Base-by-base conservation (phyloP, 2,113 vertebrate genomes). In the Tyto alba region DNA sequence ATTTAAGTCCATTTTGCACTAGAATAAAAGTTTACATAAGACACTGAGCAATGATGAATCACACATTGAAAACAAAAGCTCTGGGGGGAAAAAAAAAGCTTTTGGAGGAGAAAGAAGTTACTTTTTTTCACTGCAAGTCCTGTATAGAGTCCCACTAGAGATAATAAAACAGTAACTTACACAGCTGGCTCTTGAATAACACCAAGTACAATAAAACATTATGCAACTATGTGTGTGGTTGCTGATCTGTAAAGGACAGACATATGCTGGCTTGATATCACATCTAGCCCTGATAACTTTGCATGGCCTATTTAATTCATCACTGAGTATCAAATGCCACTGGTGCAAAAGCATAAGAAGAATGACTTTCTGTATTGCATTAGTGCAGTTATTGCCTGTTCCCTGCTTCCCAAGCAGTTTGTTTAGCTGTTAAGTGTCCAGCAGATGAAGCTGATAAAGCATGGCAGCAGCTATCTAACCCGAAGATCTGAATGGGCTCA, bases 1-100 rank as follows among this genome's bases (percentile, higher is more conserved):
- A 96, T 92, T 96, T 94, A 86, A 96, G 73, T 21, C 56, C 66
- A 23, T 87, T 97, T 60, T 94, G 86, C 66, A 60, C 80, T 69
- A 73, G 43, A 95, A 94, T 90, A 93, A 94, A 95, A 80, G 88
- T 96, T 96, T 97, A 96, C 90, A 86, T 96, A 96, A 97, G 95
- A 73, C 1, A 5, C 73, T 36, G 86, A 66, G 84, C 77, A 93
- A 75, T 82, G 69, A 92, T 91, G 68, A 97, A 92, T 84, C 72
- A 75, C 56, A 90, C 66, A 15, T 27, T 69, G 89, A 71, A 89
- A 93, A 94, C 91, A 92, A 95, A 88, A 85, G 80, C 77, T 67
- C n/a, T 15, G 27, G 23, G 43, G 16, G 32, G 6, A 25, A 6
- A 10, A 19, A 11, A 67, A 40, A 10, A 18, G 29, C 30, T 60